Base-by-base conservation (phyloP, 92 coral and sea anemone genomes). In the Epizoanthus rinbou region DNA sequence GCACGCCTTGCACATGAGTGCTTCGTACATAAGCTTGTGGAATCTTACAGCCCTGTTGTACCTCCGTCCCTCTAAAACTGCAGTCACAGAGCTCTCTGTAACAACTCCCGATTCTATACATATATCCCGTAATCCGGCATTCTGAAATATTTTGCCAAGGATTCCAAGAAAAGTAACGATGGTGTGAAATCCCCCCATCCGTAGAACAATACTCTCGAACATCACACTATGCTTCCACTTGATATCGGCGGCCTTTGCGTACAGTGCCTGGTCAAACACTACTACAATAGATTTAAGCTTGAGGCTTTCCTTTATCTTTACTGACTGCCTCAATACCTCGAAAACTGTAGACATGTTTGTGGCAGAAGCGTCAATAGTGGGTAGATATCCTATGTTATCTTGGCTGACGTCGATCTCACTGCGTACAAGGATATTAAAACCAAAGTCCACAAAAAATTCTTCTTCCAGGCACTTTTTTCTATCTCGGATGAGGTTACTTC, bases 241-340 rank as follows among this genome's bases (percentile, higher is more conserved):
- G 25, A 91, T 74, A n/a, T 91, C 88, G n/a, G 45, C 75, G 21
- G 90, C 91, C 76, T 91, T 91, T 50, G 94, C 89, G 57, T 85
- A 91, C 23, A 91, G 39, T 7, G 94, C 94, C 64, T 91, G 91
- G 58, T 87, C 91, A 64, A 90, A 87, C 15, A 90, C 89, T 25
- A 85, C 75, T 17, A 87, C 86, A 3, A 79, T 79, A 22, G 82
- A 57, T 6, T 67, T 18, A 6, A 87, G 81, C 57, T 90, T 64
- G 41, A 90, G 73, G 60, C n/a, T 79, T 9, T 90, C 70, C 85
- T 79, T 90, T 31, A 87, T 84, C 57, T 70, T 56, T 1, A 64
- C 52, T 10, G 64, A 62, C 60, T 73, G 11, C 17, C 23, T 45
- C 63, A 84, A 67, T 21, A 84, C 73, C 47, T 84, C 87, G 33